Evolutionary conservation across 2,888 invertebrate genomes (phyloP), one percentile per base, ranked within the genome.

Genomic region (Rapana venosa): DNA sequence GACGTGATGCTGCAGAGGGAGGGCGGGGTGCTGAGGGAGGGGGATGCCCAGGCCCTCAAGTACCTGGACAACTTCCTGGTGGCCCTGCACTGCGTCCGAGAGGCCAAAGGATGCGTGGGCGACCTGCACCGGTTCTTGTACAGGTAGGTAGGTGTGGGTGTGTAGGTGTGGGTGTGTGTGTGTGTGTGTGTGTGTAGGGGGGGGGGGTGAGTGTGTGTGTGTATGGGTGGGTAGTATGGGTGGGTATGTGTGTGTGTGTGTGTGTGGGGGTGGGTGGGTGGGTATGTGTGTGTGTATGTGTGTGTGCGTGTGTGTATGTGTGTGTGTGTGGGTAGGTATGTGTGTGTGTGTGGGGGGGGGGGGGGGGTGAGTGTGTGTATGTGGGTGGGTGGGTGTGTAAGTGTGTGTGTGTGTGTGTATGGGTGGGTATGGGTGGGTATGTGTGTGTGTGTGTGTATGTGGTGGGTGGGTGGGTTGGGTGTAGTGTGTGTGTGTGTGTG

Each of bases 1-100:
- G 84, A 74, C 74, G 84, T 89, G 11, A 89, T 91, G 47, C 70
- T 89, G 85, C 87, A 87, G 56, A 66, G 89, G 20, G 89, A 87
- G 20, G 74, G 87, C n/a, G 90, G 89, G 0, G 79, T 70, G 32
- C 22, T 90, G 47, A 47, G 74, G 35, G 85, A 87, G 47, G 79
- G 20, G n/a, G 90, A 89, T 30, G 87, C 88, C 17, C 66, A 85
- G 30, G 86, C 79, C 8, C 70, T 91, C 30, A 89, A 85, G n/a
- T 79, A 90, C 58, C 77, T 91, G 87, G 91, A 91, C n/a, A 87
- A 88, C 77, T 91, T 91, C 58, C 79, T 91, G 88, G 61, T 66
- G 35, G 87, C 87, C 58, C 30, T 91, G 61, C 85, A 86, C 58
- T 91, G 88, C 79, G 36, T 91, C 86, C 30, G 84, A 47, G 91